Percentiles rank a stretch among this genome's conserved stretches.
Evolutionary conservation across 1,140 invertebrate genomes (phyloP).

Genomic region (Drosophila albomicans): DNA sequence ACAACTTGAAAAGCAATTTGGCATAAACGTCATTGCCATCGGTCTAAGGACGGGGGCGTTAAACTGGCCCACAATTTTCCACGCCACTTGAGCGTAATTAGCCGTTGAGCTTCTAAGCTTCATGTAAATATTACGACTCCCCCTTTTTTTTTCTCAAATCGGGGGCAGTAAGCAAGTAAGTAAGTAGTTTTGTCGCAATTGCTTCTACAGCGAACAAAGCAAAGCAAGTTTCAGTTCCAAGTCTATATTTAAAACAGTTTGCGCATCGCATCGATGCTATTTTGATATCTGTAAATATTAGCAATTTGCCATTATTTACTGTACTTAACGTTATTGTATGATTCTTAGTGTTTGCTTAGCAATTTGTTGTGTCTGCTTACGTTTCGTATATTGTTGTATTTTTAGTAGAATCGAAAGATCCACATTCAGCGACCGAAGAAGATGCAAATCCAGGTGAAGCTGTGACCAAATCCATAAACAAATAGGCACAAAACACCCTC

Average conservation of each 20-base stretch:
- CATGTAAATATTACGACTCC: slow-evolving; percentile 57
- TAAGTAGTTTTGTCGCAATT: slow-evolving; percentile 4
- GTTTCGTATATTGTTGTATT: slow-evolving; percentile 17
- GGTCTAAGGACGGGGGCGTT: slow-evolving; percentile 22
- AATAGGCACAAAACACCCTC: slow-evolving; percentile 48
- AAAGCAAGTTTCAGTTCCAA: not conserved
- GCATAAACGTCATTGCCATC: slow-evolving; percentile 66
- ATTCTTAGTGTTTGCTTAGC: slow-evolving; percentile 21
- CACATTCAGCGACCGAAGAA: not conserved
- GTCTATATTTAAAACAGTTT: slow-evolving; percentile 71
- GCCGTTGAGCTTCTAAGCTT: slow-evolving; percentile 73
- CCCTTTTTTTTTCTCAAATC: not conserved
- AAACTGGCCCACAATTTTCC: slow-evolving; percentile 70
- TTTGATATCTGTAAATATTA: slow-evolving; percentile 80
- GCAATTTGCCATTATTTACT: slow-evolving; percentile 62
- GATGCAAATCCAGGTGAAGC: slow-evolving; percentile 40
- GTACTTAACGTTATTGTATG: slow-evolving; percentile 34
- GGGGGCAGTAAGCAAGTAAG: not conserved
- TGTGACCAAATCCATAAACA: slow-evolving; percentile 44
- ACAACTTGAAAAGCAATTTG: slow-evolving; percentile 66
- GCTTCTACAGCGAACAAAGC: not conserved
- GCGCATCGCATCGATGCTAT: slow-evolving; percentile 74
- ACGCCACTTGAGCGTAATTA: slow-evolving; percentile 83
- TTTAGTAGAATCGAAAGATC: slow-evolving; percentile 14
- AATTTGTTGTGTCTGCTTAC: slow-evolving; percentile 38